Conservation (phyloP, 2,113 vertebrate genomes). For the Hirundichthys speculiger region DNA sequence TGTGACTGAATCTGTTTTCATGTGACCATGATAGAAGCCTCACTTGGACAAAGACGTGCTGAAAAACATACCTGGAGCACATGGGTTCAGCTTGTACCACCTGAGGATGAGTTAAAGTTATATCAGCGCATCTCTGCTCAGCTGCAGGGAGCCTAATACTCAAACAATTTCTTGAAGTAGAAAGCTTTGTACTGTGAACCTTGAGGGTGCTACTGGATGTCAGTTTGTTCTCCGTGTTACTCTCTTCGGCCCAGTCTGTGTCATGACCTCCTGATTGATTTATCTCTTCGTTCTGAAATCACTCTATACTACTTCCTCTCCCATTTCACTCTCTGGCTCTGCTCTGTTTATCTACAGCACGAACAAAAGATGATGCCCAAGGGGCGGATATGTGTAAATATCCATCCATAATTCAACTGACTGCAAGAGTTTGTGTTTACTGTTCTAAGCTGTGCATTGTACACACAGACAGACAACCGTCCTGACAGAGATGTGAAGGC, state of each 20-base stretch:
- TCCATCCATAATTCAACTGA: slow-evolving; percentile 63
- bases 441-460: slow-evolving; percentile 21
- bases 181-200: neutral
- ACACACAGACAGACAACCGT: too few species aligned
- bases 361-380: slow-evolving; percentile 45
- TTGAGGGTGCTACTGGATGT: neutral
- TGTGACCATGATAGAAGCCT: neutral
- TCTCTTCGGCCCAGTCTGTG: slow-evolving; percentile 26
- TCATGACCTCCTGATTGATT: slow-evolving; percentile 10
- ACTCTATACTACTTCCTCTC: neutral
- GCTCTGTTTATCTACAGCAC: slow-evolving; percentile 23
- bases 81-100: neutral
- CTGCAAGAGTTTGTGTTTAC: slow-evolving; percentile 42
- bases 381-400: slow-evolving; percentile 55
- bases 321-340: slow-evolving; percentile 25
- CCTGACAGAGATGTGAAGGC: too few species aligned
- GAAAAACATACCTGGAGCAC: slow-evolving; percentile 12
- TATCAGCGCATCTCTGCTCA: slow-evolving; percentile 19
- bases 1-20: too few species aligned
- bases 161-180: neutral
- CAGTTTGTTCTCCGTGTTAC: slow-evolving; percentile 13
- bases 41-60: slow-evolving; percentile 2
- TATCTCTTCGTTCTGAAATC: slow-evolving; percentile 19
- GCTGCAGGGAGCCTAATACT: slow-evolving; percentile 1
- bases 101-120: slow-evolving; percentile 5